Evolutionary conservation across 2,113 vertebrate species (phyloP).

Genomic region (Alouatta palliata): DNA sequence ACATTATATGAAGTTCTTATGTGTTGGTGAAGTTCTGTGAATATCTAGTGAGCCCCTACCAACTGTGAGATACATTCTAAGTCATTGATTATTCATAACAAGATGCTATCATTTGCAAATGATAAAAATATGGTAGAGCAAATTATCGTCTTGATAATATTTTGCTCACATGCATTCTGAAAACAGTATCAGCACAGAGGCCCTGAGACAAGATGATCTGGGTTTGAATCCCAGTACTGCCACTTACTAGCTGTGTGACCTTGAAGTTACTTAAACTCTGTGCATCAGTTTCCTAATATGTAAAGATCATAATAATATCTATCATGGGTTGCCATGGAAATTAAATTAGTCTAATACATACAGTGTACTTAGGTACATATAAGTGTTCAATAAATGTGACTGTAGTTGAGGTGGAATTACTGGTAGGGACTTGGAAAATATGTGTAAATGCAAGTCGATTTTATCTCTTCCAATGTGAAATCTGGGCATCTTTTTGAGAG

Average conservation of each 20-base stretch:
- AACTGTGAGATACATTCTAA: neutral
- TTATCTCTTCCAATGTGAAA: neutral
- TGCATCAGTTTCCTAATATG: neutral
- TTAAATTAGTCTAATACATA: neutral
- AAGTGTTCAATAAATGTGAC: neutral
- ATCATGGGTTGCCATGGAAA: neutral
- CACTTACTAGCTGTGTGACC: neutral
- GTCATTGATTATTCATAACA: slow-evolving; percentile 16
- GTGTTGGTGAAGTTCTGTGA: slow-evolving; percentile 9
- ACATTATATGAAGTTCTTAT: neutral
- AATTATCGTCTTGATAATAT: neutral
- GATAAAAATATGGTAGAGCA: neutral
- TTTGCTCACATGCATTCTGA: neutral
- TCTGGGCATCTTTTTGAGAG: neutral
- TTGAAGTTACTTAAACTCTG: neutral
- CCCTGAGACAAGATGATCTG: neutral
- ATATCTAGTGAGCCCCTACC: neutral
- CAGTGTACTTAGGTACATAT: neutral
- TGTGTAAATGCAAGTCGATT: neutral
- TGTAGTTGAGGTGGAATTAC: neutral
- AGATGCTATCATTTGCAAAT: neutral
- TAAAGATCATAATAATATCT: neutral
- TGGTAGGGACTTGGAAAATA: neutral
- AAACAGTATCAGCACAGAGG: neutral
- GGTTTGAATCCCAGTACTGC: neutral